phyloP scores from a whole-genome alignment of 1,140 invertebrate genomes.

The Orius laevigatus region DNA sequence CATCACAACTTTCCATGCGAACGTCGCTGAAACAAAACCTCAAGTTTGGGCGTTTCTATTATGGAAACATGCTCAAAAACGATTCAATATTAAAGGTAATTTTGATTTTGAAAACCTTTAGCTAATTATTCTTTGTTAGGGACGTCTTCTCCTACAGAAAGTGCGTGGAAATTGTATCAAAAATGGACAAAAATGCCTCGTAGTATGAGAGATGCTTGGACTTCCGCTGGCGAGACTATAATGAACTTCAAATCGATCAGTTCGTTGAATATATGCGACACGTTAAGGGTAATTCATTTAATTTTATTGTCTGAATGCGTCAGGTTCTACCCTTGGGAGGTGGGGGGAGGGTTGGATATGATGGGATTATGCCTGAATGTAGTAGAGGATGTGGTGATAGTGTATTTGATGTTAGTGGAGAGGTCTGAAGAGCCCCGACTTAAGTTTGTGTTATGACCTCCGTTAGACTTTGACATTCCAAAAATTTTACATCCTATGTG shows the following conservation, averaged over 20 bases:
- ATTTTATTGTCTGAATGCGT: no score
- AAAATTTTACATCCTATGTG: no score
- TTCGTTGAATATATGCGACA: no score
- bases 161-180: constrained; percentile 63
- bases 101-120: neutral
- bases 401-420: no score
- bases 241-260: constrained; percentile 35
- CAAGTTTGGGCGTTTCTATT: constrained; percentile 69
- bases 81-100: neutral
- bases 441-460: no score
- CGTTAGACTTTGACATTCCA: no score
- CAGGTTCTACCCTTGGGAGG: no score
- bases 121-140: neutral
- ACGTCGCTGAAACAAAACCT: constrained; percentile 48
- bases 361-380: no score
- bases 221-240: constrained; percentile 55
- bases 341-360: no score
- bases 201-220: constrained; percentile 51
- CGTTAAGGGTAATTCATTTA: no score
- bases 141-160: constrained; percentile 23
- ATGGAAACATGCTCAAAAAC: constrained; percentile 56
- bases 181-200: constrained; percentile 63
- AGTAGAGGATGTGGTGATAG: no score
- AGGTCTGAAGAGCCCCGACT: no score
- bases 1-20: constrained; percentile 34